A percentile compares a stretch with the other conserved stretches of the same genome.
Evolutionary conservation across 2,888 invertebrate genomes (phyloP).

Genomic region (Dermolepida albohirtum): DNA sequence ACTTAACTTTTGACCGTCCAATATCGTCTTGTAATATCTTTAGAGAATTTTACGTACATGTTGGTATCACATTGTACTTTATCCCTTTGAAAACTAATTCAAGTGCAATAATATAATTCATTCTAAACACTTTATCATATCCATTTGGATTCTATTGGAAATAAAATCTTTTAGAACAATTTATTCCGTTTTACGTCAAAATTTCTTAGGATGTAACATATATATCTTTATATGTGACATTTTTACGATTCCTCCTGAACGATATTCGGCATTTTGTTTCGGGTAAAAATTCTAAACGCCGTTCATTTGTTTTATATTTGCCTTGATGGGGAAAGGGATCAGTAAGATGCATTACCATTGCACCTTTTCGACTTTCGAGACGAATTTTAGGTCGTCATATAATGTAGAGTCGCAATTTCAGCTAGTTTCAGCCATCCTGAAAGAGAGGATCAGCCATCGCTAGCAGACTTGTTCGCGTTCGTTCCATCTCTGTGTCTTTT

Average conservation of each 20-base stretch:
- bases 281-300: conserved; percentile 30
- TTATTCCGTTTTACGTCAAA: conserved; percentile 17
- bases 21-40: too few species aligned
- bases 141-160: too few species aligned
- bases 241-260: conserved; percentile 25
- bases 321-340: conserved; percentile 30
- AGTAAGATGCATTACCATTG: conserved; percentile 35
- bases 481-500: background rate
- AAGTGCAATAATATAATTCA: too few species aligned
- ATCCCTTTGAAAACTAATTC: too few species aligned
- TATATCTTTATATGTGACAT: conserved; percentile 13
- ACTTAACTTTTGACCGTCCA: too few species aligned
- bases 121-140: too few species aligned
- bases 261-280: conserved; percentile 26
- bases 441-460: conserved; percentile 28
- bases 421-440: conserved; percentile 25
- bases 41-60: too few species aligned
- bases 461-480: conserved; percentile 15
- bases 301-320: conserved; percentile 38
- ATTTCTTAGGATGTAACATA: conserved; percentile 12
- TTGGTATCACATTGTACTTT: too few species aligned
- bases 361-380: conserved; percentile 31
- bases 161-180: background rate
- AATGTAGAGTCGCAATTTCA: conserved; percentile 35
- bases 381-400: conserved; percentile 37